phyloP scores from a whole-genome alignment of 2,113 vertebrate genomes.

The Poeciliopsis occidentalis region DNA sequence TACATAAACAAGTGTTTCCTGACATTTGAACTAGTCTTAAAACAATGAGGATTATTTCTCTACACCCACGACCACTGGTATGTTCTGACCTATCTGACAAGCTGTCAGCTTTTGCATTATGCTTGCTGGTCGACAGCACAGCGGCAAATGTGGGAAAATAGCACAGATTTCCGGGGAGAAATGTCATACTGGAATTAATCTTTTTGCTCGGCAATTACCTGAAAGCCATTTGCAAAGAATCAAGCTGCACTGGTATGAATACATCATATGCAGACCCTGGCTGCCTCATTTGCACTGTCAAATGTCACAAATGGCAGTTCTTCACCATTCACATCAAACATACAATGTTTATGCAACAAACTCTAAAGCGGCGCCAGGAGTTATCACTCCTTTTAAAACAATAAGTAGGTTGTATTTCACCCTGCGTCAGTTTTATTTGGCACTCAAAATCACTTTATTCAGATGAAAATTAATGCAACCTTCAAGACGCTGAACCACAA shows the following conservation, averaged over 20 bases:
- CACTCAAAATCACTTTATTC: slow-evolving; percentile 39
- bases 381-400: slow-evolving; percentile 28
- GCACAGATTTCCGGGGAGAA: slow-evolving; percentile 40
- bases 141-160: slow-evolving; percentile 58
- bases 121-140: slow-evolving; percentile 45
- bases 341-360: slow-evolving; percentile 19
- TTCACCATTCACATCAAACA: slow-evolving; percentile 26
- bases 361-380: slow-evolving; percentile 16
- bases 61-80: slow-evolving; percentile 68
- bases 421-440: slow-evolving; percentile 37
- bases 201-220: slow-evolving; percentile 31
- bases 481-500: slow-evolving; percentile 48
- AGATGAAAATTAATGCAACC: slow-evolving; percentile 57
- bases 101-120: slow-evolving; percentile 70
- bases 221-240: slow-evolving; percentile 29
- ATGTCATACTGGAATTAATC: slow-evolving; percentile 49
- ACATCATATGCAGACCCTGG: slow-evolving; percentile 16
- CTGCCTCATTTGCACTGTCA: slow-evolving; percentile 8
- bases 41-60: slow-evolving; percentile 75
- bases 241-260: slow-evolving; percentile 19
- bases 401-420: slow-evolving; percentile 38
- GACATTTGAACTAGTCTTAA: slow-evolving; percentile 65
- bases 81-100: slow-evolving; percentile 73
- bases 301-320: slow-evolving; percentile 9
- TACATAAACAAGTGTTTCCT: slow-evolving; percentile 71